Conservation (phyloP, 2,113 vertebrate genomes). For the Eurypyga helias region DNA sequence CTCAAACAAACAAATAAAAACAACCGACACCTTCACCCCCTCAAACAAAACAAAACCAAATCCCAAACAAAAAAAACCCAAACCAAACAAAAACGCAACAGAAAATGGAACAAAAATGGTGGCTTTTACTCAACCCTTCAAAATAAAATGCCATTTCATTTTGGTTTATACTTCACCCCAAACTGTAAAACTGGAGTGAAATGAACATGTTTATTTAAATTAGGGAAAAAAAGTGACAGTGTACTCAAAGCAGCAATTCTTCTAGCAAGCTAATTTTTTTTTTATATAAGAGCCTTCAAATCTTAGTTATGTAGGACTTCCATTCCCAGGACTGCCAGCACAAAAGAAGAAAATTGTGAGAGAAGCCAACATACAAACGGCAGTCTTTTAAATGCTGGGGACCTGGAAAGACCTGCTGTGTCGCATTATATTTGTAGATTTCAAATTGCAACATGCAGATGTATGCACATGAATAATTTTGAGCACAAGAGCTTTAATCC, state of each 20-base stretch:
- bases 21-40: no score
- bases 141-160: neutral
- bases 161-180: neutral
- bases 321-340: neutral
- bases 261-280: neutral
- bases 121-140: neutral
- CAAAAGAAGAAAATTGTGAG: slow-evolving; percentile 13
- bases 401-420: slow-evolving; percentile 29
- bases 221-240: neutral
- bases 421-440: neutral
- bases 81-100: no score
- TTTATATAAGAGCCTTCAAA: neutral
- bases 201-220: neutral
- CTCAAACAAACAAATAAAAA: no score
- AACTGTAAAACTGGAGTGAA: neutral
- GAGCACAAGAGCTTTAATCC: slow-evolving; percentile 17
- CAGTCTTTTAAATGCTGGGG: slow-evolving; percentile 14
- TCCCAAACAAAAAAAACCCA: no score
- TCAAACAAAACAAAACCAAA: no score
- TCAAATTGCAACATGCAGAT: slow-evolving; percentile 21
- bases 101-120: neutral
- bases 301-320: neutral
- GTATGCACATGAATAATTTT: slow-evolving; percentile 50
- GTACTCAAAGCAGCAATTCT: neutral
- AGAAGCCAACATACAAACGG: neutral